Base-by-base conservation (phyloP, 2,797 vertebrate genomes). In the Bufotes viridis region DNA sequence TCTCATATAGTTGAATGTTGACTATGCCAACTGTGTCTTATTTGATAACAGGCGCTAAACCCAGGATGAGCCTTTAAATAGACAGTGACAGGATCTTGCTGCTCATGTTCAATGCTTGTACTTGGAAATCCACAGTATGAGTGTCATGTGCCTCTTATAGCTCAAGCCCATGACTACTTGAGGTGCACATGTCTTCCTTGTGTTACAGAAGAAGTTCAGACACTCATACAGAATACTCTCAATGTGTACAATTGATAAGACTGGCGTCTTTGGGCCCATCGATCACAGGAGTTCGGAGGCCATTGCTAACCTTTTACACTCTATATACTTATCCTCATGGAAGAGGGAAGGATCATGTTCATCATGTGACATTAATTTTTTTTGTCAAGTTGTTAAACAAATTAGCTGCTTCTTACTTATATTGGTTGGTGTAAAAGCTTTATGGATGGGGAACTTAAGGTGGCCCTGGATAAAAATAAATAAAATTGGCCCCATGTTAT, bases 1-100 rank as follows among this genome's bases (percentile, higher is more conserved):
- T 9, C 24, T 13, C 11, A 4, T 63, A 61, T 61, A n/a, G 11
- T 63, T 63, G 17, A 49, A 15, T 53, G 26, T n/a, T 42, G 57
- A 42, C 7, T 42, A n/a, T n/a, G 11, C 15, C 57, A 42, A 22
- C 79, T 81, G 58, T 20, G 55, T 80, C 78, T 61, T 63, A 26
- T 63, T 42, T 81, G 34, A 65, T 49, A 20, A 42, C 12, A 60
- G 79, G 18, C 78, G 51, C 79, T 81, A 63, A 81, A 51, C 60
- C 60, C 60, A 51, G 29, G 20, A 51, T n/a, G 79, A 81, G 42
- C 79, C 79, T 81, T 81, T 81, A 81, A 81, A 81, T 81, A 81
- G 79, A 81, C 60, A 22, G 79, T 65, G 79, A 65, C 49, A 65
- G 65, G 57, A 61, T 49, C 34, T 51, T 63, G 79, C 60, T 42